Percentiles rank a stretch among this genome's conserved stretches.
Conservation (phyloP, 2,888 invertebrate genomes). For the Drosophila mimetica region DNA sequence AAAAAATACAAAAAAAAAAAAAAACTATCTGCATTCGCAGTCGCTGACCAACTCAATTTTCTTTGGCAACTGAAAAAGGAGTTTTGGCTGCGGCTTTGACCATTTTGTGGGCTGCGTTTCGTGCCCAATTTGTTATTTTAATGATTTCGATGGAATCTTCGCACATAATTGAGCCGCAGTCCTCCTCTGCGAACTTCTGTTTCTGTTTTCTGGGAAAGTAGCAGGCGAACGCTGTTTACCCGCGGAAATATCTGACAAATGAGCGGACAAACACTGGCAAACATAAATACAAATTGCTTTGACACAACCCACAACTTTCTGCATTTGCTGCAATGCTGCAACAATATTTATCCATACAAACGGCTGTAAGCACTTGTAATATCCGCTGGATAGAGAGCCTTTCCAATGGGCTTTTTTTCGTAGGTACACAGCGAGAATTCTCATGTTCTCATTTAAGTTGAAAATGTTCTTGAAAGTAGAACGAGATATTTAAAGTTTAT, state of each 20-base stretch:
- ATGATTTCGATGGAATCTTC: constrained; percentile 78
- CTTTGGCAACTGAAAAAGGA: constrained; percentile 29
- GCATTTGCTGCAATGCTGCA: constrained; percentile 31
- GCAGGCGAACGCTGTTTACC: constrained; percentile 5
- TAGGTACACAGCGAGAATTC: no score
- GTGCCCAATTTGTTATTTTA: constrained; percentile 79
- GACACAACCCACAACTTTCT: constrained; percentile 34
- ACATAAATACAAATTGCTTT: constrained; percentile 43
- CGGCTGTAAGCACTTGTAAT: constrained; percentile 57
- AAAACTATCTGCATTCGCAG: constrained; percentile 17
- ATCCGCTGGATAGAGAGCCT: constrained; percentile 51
- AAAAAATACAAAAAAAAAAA: background rate
- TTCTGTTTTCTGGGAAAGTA: constrained; percentile 39
- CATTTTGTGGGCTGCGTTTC: constrained; percentile 67
- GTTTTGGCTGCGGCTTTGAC: constrained; percentile 63
- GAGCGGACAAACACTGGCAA: constrained; percentile 53
- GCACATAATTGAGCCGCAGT: constrained; percentile 59
- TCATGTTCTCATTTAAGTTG: no score
- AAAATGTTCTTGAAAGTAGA: no score
- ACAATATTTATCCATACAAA: constrained; percentile 58
- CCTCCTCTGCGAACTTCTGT: constrained; percentile 37
- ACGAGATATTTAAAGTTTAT: no score
- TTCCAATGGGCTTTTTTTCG: constrained; percentile 15
- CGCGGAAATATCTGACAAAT: constrained; percentile 64
- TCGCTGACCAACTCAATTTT: constrained; percentile 40